Conservation (phyloP, 2,888 invertebrate species). For the Orgyia antiqua region DNA sequence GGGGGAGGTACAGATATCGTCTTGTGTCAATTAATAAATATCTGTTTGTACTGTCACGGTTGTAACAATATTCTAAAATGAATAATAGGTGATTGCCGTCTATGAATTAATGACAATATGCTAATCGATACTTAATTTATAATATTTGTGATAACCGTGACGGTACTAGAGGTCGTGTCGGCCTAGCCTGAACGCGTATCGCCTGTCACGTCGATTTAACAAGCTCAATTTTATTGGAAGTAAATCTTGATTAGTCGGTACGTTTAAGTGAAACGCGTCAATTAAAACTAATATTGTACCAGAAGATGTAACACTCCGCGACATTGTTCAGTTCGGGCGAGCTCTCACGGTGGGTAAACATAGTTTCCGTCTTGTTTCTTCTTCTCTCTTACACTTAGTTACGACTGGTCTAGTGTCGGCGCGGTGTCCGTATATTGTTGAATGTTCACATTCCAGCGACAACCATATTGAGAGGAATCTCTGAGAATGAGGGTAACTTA, state of each 20-base stretch:
- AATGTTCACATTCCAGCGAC: conserved; percentile 13
- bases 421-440: conserved; percentile 20
- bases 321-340: conserved; percentile 30
- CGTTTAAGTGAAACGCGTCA: conserved; percentile 68
- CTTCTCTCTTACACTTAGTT: conserved; percentile 30
- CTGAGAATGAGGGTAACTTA: no score
- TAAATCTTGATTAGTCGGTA: conserved; percentile 61
- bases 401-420: conserved; percentile 20
- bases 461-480: no score
- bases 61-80: conserved; percentile 12
- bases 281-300: conserved; percentile 45
- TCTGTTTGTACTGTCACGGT: conserved; percentile 27
- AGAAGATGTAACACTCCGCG: conserved; percentile 29
- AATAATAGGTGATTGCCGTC: no score
- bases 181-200: conserved; percentile 40
- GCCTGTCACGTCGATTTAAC: conserved; percentile 65
- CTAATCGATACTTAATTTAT: no score
- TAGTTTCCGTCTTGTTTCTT: conserved; percentile 34
- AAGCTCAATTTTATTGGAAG: conserved; percentile 71
- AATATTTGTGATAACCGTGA: conserved; percentile 32
- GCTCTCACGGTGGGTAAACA: conserved; percentile 34
- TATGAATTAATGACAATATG: no score
- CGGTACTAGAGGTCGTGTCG: conserved; percentile 33
- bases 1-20: conserved; percentile 67
- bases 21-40: conserved; percentile 67